Evolutionary conservation across 2,113 vertebrate genomes (phyloP).

Genomic region (Ammospiza nelsoni): DNA sequence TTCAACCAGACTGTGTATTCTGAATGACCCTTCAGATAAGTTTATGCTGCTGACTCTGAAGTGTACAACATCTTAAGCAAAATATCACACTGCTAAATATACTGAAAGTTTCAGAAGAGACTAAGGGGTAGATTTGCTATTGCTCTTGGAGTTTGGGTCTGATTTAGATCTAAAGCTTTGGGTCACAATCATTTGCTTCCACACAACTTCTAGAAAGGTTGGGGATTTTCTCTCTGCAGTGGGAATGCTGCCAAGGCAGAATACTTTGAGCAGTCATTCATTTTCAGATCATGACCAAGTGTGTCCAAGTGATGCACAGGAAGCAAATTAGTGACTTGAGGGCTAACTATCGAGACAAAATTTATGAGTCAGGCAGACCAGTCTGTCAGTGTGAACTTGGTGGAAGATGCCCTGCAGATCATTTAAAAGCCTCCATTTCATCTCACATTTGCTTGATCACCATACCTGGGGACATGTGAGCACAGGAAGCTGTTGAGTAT

Average conservation of each 20-base stretch:
- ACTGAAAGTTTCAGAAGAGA: background rate
- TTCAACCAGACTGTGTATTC: background rate
- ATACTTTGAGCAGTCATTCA: background rate
- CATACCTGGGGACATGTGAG: background rate
- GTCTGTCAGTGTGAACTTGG: background rate
- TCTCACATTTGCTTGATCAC: background rate
- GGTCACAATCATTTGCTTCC: background rate
- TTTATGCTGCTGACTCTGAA: background rate
- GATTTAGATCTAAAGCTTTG: background rate
- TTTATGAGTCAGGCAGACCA: background rate
- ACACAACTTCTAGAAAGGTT: background rate
- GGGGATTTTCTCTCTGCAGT: background rate
- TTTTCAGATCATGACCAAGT: background rate
- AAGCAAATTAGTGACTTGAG: background rate
- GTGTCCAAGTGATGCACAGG: background rate
- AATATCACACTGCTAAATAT: background rate
- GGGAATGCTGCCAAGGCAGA: background rate
- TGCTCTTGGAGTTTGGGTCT: background rate
- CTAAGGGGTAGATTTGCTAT: background rate
- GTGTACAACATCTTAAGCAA: background rate
- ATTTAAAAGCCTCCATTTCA: background rate
- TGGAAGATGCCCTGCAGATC: background rate
- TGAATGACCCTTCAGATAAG: background rate
- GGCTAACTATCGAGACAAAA: background rate
- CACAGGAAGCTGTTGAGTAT: background rate